A percentile compares a stretch with the other conserved stretches of the same genome.
Conservation (phyloP, 2,888 invertebrate species). For the Archaeoteleia sp. region DNA sequence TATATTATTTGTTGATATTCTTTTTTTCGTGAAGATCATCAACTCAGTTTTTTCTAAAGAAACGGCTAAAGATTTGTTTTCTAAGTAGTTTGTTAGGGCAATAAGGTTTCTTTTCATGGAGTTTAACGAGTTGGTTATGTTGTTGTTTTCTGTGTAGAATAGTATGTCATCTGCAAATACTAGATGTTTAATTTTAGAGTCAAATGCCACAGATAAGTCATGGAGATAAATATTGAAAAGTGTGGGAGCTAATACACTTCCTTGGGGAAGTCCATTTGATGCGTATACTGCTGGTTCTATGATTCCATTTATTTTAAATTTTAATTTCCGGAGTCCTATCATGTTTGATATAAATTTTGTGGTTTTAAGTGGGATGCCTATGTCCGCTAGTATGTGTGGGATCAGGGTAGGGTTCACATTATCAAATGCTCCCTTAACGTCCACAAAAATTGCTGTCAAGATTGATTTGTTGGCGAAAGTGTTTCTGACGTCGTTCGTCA, state of each 20-base stretch:
- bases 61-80: neutral
- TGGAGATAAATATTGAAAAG: slow-evolving; percentile 6
- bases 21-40: slow-evolving; percentile 7
- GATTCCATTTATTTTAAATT: slow-evolving; percentile 1
- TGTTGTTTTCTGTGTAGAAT: neutral
- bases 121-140: neutral
- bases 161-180: slow-evolving; percentile 8
- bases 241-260: slow-evolving; percentile 6
- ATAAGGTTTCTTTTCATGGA: neutral
- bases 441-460: too few species aligned
- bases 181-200: neutral
- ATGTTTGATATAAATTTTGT: too few species aligned
- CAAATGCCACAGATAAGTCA: neutral
- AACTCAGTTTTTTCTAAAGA: slow-evolving; percentile 12
- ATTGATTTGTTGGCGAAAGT: too few species aligned
- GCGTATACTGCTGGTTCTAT: neutral
- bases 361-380: too few species aligned
- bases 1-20: too few species aligned
- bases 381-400: too few species aligned
- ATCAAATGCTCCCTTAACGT: too few species aligned
- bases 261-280: slow-evolving; percentile 1
- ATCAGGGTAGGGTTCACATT: too few species aligned
- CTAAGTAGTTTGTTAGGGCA: neutral
- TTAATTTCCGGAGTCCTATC: too few species aligned
- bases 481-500: too few species aligned